phyloP scores from a whole-genome alignment of 2,888 invertebrate genomes.

The Baccha elongata region DNA sequence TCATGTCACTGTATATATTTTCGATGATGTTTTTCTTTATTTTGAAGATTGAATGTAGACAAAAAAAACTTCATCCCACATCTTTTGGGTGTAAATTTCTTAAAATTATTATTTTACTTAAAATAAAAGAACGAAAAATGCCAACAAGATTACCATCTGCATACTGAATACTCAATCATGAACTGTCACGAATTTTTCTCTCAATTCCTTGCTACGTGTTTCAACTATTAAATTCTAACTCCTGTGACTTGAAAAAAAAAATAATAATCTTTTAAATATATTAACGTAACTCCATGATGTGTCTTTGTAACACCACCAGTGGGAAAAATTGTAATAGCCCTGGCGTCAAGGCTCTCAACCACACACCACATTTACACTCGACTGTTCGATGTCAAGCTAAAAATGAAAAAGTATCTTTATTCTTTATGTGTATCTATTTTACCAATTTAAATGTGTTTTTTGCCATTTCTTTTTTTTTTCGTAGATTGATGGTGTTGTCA shows the following conservation, averaged over 20 bases:
- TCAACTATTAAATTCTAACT: background rate
- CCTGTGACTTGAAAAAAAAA: background rate
- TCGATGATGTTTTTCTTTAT: background rate
- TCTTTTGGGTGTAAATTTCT: background rate
- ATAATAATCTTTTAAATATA: background rate
- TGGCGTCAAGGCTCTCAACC: background rate
- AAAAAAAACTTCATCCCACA: background rate
- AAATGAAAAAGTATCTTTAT: background rate
- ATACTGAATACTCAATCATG: constrained; percentile 23
- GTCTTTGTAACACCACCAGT: background rate
- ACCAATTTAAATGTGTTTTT: background rate
- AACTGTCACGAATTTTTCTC: constrained; percentile 15
- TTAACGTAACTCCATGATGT: background rate
- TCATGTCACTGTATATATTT: too few species aligned
- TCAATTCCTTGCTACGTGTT: constrained; percentile 15
- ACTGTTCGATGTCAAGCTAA: background rate
- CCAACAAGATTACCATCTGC: constrained; percentile 1
- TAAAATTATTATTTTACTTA: constrained; percentile 1
- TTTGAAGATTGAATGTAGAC: background rate
- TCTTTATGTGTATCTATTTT: background rate
- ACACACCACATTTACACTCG: background rate
- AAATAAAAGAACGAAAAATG: background rate
- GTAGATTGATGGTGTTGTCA: constrained; percentile 93
- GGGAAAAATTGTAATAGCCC: background rate
- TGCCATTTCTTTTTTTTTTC: constrained; percentile 1